Percentiles rank a stretch among this genome's conserved stretches.
Conservation (phyloP, 2,888 invertebrate genomes). For the Drosophila parthenogenetica region DNA sequence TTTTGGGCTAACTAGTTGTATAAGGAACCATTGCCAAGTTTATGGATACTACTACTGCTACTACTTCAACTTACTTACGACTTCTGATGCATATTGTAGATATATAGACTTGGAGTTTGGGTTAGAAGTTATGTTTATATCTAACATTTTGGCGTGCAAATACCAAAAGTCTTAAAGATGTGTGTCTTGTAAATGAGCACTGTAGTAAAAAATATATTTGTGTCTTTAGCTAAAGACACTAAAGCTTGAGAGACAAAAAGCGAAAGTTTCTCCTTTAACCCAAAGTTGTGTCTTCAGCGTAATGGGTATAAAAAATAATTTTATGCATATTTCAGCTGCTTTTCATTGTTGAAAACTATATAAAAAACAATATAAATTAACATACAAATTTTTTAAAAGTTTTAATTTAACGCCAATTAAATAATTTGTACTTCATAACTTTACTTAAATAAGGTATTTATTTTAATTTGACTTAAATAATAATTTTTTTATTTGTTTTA, state of each 20-base stretch:
- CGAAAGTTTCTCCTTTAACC: not conserved
- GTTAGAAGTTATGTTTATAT: slow-evolving; percentile 15
- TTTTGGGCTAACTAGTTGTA: slow-evolving; percentile 7
- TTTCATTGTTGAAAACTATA: not conserved
- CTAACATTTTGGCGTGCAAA: not conserved
- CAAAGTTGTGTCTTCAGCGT: not conserved
- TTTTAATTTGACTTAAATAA: no score
- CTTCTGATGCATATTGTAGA: slow-evolving; percentile 3
- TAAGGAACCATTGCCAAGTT: slow-evolving; percentile 18
- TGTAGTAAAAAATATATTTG: not conserved
- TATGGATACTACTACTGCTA: slow-evolving; percentile 7
- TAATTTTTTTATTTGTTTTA: no score
- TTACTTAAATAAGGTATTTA: no score
- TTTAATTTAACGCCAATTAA: not conserved
- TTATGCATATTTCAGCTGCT: not conserved
- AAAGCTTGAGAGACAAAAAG: not conserved
- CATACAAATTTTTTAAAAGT: not conserved
- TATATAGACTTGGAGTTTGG: not conserved
- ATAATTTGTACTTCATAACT: not conserved
- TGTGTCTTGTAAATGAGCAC: not conserved
- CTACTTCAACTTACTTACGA: slow-evolving; percentile 1
- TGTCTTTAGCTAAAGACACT: not conserved
- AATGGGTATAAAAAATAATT: not conserved
- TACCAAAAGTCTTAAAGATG: not conserved
- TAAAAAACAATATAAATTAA: no score